Base-by-base conservation (phyloP, 2,797 vertebrate genomes). In the Salmo trutta region DNA sequence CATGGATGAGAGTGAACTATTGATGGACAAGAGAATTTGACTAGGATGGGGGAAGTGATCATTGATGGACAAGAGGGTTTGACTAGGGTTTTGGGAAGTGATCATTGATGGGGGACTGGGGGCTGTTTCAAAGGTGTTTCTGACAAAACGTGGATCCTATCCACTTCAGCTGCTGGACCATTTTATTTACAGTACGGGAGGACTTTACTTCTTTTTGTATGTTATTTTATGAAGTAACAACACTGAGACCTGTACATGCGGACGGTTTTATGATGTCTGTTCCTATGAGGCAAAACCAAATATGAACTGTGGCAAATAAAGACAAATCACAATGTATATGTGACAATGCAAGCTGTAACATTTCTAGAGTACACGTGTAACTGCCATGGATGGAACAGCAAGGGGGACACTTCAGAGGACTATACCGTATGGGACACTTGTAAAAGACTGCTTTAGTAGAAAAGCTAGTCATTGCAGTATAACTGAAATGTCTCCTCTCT, bases 111-210 rank as follows among this genome's bases (percentile, higher is more conserved):
- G 31, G 66, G 14, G 67, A 71, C 4, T 31, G 15, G 8, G 52
- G 67, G 66, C 67, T 36, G 77, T 67, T 36, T 78, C 77, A 75
- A 78, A 87, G 21, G 71, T 72, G 65, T 81, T 79, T 87, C 82
- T 81, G 83, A 75, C 79, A 87, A 77, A n/a, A 54, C 14, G 71
- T 88, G 87, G 85, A 88, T 75, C 77, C 16, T 51, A 51, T 88
- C 86, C 86, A 88, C 85, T 85, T 88, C 76, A 88, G 86, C 88
- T 92, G 83, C 91, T 90, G 85, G 79, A 90, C 83, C 74, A 53
- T 86, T 91, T 86, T 84, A 85, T 81, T 86, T 75, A 80, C 75
- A 74, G 80, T 78, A 80, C 51, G 19, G 75, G 66, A 64, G 33
- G 70, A 78, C 79, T 72, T 24, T 76, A 64, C 53, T 56, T 27